Conservation (phyloP, 2,113 vertebrate genomes). For the Mustelus asterias region DNA sequence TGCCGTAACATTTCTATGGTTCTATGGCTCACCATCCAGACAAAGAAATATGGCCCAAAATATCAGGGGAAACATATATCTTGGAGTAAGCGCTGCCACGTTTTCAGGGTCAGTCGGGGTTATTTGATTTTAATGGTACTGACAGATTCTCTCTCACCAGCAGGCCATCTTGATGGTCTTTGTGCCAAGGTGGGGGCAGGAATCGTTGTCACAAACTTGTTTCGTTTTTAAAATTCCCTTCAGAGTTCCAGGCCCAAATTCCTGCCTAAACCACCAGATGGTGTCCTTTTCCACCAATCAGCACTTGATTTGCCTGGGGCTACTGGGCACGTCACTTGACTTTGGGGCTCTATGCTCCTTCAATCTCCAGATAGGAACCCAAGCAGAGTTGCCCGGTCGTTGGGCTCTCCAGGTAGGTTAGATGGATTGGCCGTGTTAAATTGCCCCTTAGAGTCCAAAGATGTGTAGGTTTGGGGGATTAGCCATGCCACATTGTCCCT, state of each 20-base stretch:
- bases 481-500: no score
- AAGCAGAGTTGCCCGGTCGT: no score
- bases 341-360: no score
- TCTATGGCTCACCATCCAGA: background rate
- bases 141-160: background rate
- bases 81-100: background rate
- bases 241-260: background rate
- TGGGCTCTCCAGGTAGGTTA: no score
- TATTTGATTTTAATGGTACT: background rate
- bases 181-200: background rate
- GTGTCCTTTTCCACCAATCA: background rate
- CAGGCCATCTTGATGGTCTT: background rate
- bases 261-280: background rate
- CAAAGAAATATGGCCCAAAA: background rate
- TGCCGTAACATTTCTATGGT: no score
- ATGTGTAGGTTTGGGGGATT: no score
- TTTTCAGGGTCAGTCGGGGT: no score
- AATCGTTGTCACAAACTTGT: background rate
- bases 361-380: no score
- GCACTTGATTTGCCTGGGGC: background rate
- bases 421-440: no score
- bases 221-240: background rate
- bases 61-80: background rate
- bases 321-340: no score
- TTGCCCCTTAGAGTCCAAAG: no score